Evolutionary conservation across 2,888 invertebrate genomes (phyloP), one percentile per base, ranked within the genome.

Genomic region (Synergus itoensis): DNA sequence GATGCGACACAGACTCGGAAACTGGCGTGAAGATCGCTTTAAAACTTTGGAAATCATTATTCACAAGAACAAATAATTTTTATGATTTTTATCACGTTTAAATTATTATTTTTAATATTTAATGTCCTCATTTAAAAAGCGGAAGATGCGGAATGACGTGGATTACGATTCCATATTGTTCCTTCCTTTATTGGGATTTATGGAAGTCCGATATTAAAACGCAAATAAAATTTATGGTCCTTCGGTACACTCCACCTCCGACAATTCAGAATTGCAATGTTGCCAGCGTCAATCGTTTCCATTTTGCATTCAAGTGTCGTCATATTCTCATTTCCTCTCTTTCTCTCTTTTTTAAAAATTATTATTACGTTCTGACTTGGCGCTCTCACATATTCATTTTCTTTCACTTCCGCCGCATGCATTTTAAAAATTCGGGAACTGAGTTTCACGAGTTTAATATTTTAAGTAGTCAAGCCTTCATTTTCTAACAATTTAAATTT

Each of bases 161-260:
- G 28, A 14, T 62, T 28, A 62, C 12, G 4, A 62, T 62, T 62
- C 14, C 62, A 60, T 5, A 21, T 60, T 60, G 60, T 60, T 4
- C 60, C 21, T 60, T 60, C 18, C 21, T 3, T 60, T 28, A 28
- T 60, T 1, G 21, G 77, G 84, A 88, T 89, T 89, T 89, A 87
- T 82, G 83, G 80, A 48, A 73, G 79, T 82, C 80, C 85, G 85
- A 88, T 89, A 89, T 89, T 89, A 89, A 89, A 89, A 88, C 84
- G 84, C 84, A 84, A 87, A 86, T 86, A 86, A 84, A 87, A 89
- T 88, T 87, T 89, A 87, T 86, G 88, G 85, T 79, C 75, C 43
- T 45, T 40, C 62, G 45, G 75, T 8, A 43, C 4, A 40, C 40
- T 65, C 45, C 28, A 53, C 18, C 63, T 48, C 16, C 11, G 53